phyloP scores from a whole-genome alignment of 2,113 vertebrate genomes.

The Gambusia affinis region DNA sequence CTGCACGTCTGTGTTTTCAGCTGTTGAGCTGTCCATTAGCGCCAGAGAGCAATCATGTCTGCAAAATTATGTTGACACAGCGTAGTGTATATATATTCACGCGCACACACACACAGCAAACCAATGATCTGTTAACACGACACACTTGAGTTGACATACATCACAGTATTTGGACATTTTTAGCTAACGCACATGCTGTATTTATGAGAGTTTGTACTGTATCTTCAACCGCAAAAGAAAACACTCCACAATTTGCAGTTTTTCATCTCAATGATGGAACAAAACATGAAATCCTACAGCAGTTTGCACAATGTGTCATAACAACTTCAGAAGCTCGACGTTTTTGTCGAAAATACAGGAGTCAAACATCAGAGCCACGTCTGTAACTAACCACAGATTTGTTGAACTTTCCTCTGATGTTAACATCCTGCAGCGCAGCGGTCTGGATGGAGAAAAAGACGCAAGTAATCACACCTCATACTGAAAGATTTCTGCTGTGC shows the following conservation, averaged over 20 bases:
- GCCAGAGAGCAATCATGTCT: constrained; percentile 19
- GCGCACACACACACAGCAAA: constrained; percentile 14
- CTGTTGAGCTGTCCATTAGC: constrained; percentile 21
- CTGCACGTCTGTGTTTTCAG: constrained; percentile 31
- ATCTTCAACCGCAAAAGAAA: constrained; percentile 15
- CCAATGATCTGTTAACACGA: constrained; percentile 10
- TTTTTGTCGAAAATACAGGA: constrained; percentile 19
- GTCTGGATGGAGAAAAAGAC: constrained; percentile 34
- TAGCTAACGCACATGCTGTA: constrained; percentile 20
- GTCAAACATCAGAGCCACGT: constrained; percentile 25
- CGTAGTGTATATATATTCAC: not conserved
- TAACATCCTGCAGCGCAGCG: constrained; percentile 16
- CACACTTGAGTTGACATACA: constrained; percentile 9
- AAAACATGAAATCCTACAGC: constrained; percentile 2
- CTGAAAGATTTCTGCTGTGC: constrained; percentile 23
- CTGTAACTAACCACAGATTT: constrained; percentile 32
- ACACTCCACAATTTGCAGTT: not conserved
- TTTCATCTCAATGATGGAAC: not conserved
- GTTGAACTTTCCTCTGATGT: constrained; percentile 44
- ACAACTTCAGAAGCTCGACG: constrained; percentile 15
- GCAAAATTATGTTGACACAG: constrained; percentile 36
- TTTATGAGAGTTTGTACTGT: not conserved
- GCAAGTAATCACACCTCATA: constrained; percentile 33
- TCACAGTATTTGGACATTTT: not conserved
- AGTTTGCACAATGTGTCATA: constrained; percentile 31